A percentile compares a stretch with the other conserved stretches of the same genome.
phyloP scores from a whole-genome alignment of 2,113 vertebrate genomes.

The Burhinus bistriatus region DNA sequence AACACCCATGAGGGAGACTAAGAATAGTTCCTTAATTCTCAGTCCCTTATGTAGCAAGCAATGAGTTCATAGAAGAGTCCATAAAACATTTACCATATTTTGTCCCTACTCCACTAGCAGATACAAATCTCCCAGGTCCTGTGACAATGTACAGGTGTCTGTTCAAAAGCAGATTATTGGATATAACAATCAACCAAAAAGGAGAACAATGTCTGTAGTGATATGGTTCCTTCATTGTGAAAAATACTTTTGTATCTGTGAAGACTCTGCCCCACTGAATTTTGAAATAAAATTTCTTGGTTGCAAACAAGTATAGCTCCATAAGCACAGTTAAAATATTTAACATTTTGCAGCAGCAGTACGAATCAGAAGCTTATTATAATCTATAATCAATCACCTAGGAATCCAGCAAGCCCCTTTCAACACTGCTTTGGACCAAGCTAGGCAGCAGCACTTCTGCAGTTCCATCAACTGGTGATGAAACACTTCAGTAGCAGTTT shows the following conservation, averaged over 20 bases:
- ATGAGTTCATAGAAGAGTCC: neutral
- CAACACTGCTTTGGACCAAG: neutral
- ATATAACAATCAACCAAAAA: neutral
- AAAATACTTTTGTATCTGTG: neutral
- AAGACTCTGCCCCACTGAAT: neutral
- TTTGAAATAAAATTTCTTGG: neutral
- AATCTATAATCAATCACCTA: neutral
- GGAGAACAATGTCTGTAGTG: neutral
- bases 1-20: neutral
- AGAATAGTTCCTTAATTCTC: neutral
- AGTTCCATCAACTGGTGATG: too few relatives aligned
- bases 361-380: neutral
- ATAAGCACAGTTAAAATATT: neutral
- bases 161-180: neutral
- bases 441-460: too few relatives aligned
- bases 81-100: neutral
- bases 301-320: neutral
- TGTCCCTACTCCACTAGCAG: neutral
- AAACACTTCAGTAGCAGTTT: too few relatives aligned
- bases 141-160: neutral
- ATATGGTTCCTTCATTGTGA: neutral
- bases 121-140: neutral
- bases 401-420: neutral
- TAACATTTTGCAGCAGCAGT: neutral
- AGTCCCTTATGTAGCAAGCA: neutral